phyloP scores from a whole-genome alignment of 2,888 invertebrate species.

The Rhodophaea formosa region DNA sequence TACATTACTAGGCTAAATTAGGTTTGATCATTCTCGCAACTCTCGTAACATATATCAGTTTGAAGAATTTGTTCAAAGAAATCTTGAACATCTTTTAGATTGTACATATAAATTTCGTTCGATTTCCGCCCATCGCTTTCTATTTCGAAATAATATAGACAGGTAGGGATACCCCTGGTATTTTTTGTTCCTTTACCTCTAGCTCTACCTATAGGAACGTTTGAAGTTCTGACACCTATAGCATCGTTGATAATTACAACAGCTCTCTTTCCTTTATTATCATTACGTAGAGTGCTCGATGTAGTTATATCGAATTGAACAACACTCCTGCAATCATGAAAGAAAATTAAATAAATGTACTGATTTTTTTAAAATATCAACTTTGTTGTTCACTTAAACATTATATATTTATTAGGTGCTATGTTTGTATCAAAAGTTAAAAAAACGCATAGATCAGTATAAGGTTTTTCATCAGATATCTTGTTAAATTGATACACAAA shows the following conservation, averaged over 20 bases:
- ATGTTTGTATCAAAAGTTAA: too few species aligned
- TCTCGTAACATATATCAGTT: slow-evolving; percentile 43
- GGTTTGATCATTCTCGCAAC: slow-evolving; percentile 30
- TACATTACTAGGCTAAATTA: slow-evolving; percentile 44
- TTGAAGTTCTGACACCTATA: too few species aligned
- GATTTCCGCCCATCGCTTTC: slow-evolving; percentile 35
- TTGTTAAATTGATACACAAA: too few species aligned
- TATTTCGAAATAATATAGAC: slow-evolving; percentile 50
- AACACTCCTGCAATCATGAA: background rate
- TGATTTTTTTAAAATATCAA: too few species aligned
- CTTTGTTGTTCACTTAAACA: too few species aligned
- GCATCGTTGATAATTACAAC: background rate
- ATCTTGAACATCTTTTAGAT: slow-evolving; percentile 45
- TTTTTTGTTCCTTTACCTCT: slow-evolving; percentile 6
- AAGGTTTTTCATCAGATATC: too few species aligned
- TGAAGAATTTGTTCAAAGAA: slow-evolving; percentile 48
- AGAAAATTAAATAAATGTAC: too few species aligned
- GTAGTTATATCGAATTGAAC: background rate
- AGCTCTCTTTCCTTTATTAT: background rate
- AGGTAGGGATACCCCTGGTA: slow-evolving; percentile 22
- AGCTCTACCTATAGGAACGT: background rate
- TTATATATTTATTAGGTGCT: too few species aligned
- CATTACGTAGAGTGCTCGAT: background rate
- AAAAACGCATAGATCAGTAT: too few species aligned
- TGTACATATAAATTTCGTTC: slow-evolving; percentile 44